phyloP scores from a whole-genome alignment of 2,888 invertebrate species.

The Actias luna region DNA sequence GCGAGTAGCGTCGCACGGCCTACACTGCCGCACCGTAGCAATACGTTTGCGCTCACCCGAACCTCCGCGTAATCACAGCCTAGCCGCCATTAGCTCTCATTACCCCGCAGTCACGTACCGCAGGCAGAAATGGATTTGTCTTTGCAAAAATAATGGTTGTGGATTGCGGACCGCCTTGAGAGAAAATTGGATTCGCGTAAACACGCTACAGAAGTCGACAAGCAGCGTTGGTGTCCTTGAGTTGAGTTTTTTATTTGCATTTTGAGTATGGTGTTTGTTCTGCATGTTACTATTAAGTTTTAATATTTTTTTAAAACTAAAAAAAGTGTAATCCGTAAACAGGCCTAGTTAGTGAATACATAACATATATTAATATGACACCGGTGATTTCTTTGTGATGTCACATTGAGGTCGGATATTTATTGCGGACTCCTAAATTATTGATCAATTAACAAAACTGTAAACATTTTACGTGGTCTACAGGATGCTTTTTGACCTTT shows the following conservation, averaged over 20 bases:
- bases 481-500: too few species aligned
- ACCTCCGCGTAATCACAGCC: slow-evolving; percentile 68
- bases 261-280: neutral
- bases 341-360: too few species aligned
- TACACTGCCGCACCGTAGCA: slow-evolving; percentile 10
- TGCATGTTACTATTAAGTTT: slow-evolving; percentile 5
- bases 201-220: slow-evolving; percentile 57
- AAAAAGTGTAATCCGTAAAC: too few species aligned
- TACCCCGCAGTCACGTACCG: slow-evolving; percentile 77
- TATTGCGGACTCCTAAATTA: too few species aligned
- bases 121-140: slow-evolving; percentile 79
- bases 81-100: slow-evolving; percentile 74
- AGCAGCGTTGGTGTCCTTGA: slow-evolving; percentile 48
- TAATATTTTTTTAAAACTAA: too few species aligned
- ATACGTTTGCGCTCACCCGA: slow-evolving; percentile 29
- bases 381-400: too few species aligned
- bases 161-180: slow-evolving; percentile 77
- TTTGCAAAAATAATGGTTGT: slow-evolving; percentile 79
- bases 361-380: too few species aligned
- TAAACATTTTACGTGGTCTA: neutral
- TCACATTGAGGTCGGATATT: too few species aligned
- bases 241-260: slow-evolving; percentile 24
- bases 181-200: slow-evolving; percentile 76
- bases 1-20: slow-evolving; percentile 1
- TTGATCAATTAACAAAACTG: neutral